phyloP scores from a whole-genome alignment of 2,797 vertebrate species.

The Oreochromis mossambicus region DNA sequence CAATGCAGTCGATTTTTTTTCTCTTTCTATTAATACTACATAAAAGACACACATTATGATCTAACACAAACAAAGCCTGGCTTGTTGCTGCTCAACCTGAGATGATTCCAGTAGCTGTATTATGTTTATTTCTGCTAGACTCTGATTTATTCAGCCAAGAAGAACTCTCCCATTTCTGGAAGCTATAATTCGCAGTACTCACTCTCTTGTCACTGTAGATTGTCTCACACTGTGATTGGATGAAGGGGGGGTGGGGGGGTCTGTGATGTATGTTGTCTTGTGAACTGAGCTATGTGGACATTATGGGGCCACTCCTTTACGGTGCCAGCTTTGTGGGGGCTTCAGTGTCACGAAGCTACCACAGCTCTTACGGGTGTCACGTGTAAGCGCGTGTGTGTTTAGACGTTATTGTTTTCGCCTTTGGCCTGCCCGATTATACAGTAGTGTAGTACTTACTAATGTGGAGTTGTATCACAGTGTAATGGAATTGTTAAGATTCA shows the following conservation, averaged over 20 bases:
- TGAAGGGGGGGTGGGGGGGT: not conserved
- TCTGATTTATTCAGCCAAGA: conserved; percentile 11
- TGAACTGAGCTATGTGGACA: conserved; percentile 54
- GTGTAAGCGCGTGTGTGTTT: not conserved
- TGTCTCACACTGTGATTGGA: conserved; percentile 29
- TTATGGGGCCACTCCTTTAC: conserved; percentile 40
- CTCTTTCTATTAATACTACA: conserved; percentile 34
- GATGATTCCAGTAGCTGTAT: conserved; percentile 20
- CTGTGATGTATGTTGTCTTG: conserved; percentile 18
- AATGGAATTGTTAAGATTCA: not conserved
- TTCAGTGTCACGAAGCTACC: conserved; percentile 19
- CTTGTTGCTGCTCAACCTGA: conserved; percentile 12
- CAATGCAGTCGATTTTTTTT: conserved; percentile 1
- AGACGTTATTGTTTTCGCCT: not conserved
- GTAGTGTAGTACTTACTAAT: not conserved
- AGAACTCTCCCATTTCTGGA: conserved; percentile 3
- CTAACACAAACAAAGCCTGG: conserved; percentile 19
- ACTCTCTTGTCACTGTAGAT: conserved; percentile 49
- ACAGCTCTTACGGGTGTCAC: not conserved
- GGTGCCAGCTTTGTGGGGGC: conserved; percentile 19
- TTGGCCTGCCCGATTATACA: not conserved
- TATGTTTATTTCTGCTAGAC: conserved; percentile 21
- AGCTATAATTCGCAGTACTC: conserved; percentile 25
- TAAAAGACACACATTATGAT: not conserved
- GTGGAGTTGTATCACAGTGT: not conserved